phyloP scores from a whole-genome alignment of 2,888 invertebrate species.

The Prionchulus punctatus region DNA sequence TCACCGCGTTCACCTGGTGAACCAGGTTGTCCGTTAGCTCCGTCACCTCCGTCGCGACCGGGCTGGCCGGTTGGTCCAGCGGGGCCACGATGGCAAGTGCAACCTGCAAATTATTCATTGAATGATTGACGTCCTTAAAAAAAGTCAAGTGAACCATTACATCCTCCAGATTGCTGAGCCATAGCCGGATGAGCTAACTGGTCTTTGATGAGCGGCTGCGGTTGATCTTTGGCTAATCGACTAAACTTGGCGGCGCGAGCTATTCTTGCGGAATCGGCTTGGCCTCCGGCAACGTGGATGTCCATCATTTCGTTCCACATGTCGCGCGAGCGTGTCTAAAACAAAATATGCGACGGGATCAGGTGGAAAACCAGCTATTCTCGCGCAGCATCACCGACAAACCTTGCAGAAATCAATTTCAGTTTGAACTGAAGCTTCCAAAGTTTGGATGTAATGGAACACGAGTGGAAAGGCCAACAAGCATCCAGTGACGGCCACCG shows the following conservation, averaged over 20 bases:
- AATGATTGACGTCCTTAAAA: too few relatives aligned
- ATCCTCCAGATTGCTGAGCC: too few relatives aligned
- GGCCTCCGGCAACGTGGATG: conserved; percentile 13
- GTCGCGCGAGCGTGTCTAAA: conserved; percentile 26
- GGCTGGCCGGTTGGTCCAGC: conserved; percentile 24
- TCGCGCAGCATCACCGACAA: too few relatives aligned
- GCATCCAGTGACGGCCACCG: conserved; percentile 12
- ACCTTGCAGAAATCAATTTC: conserved; percentile 11
- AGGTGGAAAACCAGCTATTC: too few relatives aligned
- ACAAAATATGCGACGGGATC: neutral
- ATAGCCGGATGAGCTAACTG: too few relatives aligned
- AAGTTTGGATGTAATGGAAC: conserved; percentile 13
- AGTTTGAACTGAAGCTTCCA: conserved; percentile 11
- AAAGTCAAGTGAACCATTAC: too few relatives aligned
- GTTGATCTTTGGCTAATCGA: too few relatives aligned
- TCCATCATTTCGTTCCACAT: conserved; percentile 32
- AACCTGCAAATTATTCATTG: too few relatives aligned
- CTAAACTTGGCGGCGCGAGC: conserved; percentile 18
- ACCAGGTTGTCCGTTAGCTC: conserved; percentile 14
- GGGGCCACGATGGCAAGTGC: conserved; percentile 27
- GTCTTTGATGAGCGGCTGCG: too few relatives aligned
- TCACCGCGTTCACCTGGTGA: conserved; percentile 1
- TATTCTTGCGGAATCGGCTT: neutral
- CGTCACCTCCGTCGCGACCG: conserved; percentile 22
- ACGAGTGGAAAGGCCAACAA: conserved; percentile 12